Evolutionary conservation across 2,888 invertebrate genomes (phyloP), one percentile per base, ranked within the genome.

Genomic region (Tethea ocularis): DNA sequence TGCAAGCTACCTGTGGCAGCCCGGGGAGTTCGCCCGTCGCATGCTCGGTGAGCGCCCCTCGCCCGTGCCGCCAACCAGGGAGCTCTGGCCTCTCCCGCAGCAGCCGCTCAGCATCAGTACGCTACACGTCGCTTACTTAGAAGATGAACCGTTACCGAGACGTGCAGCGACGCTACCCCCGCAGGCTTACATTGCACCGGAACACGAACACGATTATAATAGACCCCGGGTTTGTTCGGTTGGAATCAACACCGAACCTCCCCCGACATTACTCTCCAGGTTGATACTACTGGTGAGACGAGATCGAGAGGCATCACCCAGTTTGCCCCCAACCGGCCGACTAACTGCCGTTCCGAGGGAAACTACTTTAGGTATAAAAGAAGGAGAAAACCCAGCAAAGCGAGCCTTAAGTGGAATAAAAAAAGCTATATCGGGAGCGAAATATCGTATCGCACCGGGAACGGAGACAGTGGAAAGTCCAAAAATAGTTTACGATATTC

Each of bases 1-100:
- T 56, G 88, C 89, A 63, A 92, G 91, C 80, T 91, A 89, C 74
- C 77, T 93, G 64, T 93, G 93, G 93, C 93, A 93, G 70, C 91
- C 92, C n/a, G 88, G 89, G 38, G 93, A 93, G 74, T 82, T 92
- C 60, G 91, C 92, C 33, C 84, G 92, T 20, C 85, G 93, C 26
- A 86, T 93, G 87, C 75, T 91, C 61, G 92, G 92, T 59, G 91
- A 91, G 72, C 80, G 93, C 36, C 92, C 91, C 13, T 84, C 91
- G 52, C 88, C 91, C 38, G 89, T 92, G 1, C 90, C 91, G 13
- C 91, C 92, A 20, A 92, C 92, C 0, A 80, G 92, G 61, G 91
- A 91, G 38, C 81, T 92, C 55, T 92, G 93, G 88, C 87, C 87
- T 67, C 79, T 84, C 55, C 84, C 85, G 46, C 89, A 86, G 61